Evolutionary conservation across 2,888 invertebrate genomes (phyloP), one percentile per base, ranked within the genome.

Genomic region (Eucriotettix oculatus): DNA sequence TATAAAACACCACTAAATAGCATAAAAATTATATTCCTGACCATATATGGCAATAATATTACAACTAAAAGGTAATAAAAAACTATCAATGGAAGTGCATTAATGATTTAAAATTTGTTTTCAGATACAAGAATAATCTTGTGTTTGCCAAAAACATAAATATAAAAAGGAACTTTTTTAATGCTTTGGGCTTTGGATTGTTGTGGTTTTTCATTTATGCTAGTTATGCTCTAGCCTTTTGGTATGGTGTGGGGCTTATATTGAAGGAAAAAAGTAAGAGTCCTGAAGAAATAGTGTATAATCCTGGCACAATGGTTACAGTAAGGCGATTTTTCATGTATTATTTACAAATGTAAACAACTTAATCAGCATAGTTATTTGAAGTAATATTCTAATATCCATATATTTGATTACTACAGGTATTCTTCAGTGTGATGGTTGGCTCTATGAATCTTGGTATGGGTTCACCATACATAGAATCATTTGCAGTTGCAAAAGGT

Each of bases 381-480:
- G 29, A 29, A 29, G 7, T 7, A 29, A 29, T 29, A 29, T 29
- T 29, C 29, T 29, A 29, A 29, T 29, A 29, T 29, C 29, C 29
- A 29, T 29, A 29, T 29, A 29, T 29, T 29, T 29, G 29, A 29
- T n/a, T 48, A 61, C 67, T 68, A 29, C 68, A 89, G 88, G 87
- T 90, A 42, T 90, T 90, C 73, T 89, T 90, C 71, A 82, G 85
- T 58, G 84, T 88, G 0, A 64, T 75, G 77, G 81, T 82, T 70
- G 87, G 86, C 1, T 82, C 84, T 0, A 83, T 84, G 67, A 86
- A 86, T 68, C 84, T 93, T 62, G 91, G 90, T n/a, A 84, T 87
- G 71, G 85, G 88, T 0, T 83, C 90, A 1, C 91, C 92, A 0
- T 84, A 87, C 62, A 81, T 92, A 69, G 87, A 89, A 70, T 82